A percentile compares a stretch with the other conserved stretches of the same genome.
Evolutionary conservation across 2,797 vertebrate genomes (phyloP).

Genomic region (Taeniopygia guttata): DNA sequence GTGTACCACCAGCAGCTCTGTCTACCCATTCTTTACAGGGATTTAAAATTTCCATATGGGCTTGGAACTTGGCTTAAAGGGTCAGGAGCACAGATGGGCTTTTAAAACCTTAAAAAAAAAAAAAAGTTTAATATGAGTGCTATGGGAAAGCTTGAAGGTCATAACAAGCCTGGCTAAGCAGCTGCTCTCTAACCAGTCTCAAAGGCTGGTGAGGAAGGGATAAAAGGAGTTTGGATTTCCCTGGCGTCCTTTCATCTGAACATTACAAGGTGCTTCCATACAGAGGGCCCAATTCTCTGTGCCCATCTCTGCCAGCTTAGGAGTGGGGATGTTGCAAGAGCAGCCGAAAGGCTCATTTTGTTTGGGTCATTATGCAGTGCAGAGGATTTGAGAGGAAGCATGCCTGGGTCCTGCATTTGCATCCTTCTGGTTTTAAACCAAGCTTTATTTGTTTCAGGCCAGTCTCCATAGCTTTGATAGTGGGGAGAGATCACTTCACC

Average conservation of each 20-base stretch:
- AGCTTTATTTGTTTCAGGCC: not conserved
- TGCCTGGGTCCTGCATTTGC: not conserved
- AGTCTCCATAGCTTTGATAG: not conserved
- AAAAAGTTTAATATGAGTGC: not conserved
- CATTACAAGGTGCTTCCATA: not conserved
- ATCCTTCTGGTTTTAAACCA: not conserved
- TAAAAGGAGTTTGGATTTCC: not conserved
- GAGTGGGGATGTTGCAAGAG: not conserved
- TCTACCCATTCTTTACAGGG: not conserved
- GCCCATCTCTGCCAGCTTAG: not conserved
- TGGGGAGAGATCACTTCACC: fast-evolving
- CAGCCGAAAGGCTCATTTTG: not conserved
- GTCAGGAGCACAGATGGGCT: not conserved
- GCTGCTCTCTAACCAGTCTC: not conserved
- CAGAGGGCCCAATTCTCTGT: fast-evolving
- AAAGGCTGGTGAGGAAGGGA: not conserved
- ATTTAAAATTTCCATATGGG: not conserved
- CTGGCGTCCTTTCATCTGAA: not conserved
- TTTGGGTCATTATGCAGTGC: not conserved
- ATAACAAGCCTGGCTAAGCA: not conserved
- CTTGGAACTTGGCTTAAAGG: slow-evolving; percentile 1
- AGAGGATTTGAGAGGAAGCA: not conserved
- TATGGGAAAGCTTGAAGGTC: not conserved
- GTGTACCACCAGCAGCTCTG: not conserved
- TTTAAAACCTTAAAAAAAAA: not conserved